These are phyloP conservation scores for Caenorhabditis inopinata DNA, from an alignment of 1,140 invertebrate species.

Conservation along the genomic window DNA sequence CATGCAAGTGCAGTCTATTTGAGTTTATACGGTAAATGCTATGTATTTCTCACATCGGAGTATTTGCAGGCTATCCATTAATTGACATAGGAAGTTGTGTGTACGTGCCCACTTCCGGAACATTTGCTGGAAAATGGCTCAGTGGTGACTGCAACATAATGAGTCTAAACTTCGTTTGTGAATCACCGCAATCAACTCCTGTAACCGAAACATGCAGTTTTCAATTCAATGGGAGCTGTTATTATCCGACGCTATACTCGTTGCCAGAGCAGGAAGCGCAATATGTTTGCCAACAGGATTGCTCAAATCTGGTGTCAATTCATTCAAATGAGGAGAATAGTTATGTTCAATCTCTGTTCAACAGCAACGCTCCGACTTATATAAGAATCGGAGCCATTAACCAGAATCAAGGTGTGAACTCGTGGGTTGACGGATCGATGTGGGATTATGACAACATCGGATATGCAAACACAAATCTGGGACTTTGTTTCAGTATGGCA, in stretches of 20 bases:
- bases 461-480: neutral
- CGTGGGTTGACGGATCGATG: neutral
- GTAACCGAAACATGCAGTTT: neutral
- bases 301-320: neutral
- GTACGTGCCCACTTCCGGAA: neutral
- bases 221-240: conserved; percentile 3
- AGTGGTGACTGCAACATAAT: conserved; percentile 9
- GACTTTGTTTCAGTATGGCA: neutral
- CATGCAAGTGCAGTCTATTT: too few species aligned
- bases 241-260: neutral
- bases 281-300: conserved; percentile 1
- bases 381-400: neutral
- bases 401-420: neutral
- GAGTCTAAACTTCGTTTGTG: neutral
- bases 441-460: neutral
- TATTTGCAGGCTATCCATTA: neutral
- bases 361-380: neutral
- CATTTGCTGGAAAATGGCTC: conserved; percentile 6
- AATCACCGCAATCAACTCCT: neutral
- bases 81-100: neutral
- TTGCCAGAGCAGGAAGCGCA: neutral
- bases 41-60: neutral
- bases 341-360: conserved; percentile 8
- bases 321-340: neutral
- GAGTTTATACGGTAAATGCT: too few species aligned